Evolutionary conservation across 2,797 vertebrate genomes (phyloP).

Genomic region (Danio aesculapii): DNA sequence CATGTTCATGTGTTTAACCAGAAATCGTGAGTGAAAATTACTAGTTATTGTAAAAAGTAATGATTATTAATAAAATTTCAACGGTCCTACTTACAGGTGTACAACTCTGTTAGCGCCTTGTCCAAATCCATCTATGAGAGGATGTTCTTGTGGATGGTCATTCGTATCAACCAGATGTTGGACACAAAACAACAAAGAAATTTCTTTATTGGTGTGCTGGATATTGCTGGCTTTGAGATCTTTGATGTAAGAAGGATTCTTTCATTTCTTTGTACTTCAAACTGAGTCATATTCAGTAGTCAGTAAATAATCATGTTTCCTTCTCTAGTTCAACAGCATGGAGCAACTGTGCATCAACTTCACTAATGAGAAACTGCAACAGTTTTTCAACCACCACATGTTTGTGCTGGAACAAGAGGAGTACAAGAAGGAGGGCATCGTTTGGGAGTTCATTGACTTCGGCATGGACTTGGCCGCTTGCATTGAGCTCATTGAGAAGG

Average conservation of each 20-base stretch:
- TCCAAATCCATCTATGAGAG: constrained; percentile 89
- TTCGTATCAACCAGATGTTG: constrained; percentile 91
- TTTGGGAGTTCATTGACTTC: constrained; percentile 65
- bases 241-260: constrained; percentile 82
- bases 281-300: not conserved
- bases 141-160: constrained; percentile 96
- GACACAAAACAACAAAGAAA: constrained; percentile 91
- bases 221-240: constrained; percentile 94
- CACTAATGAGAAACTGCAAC: constrained; percentile 87
- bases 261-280: not conserved
- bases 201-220: constrained; percentile 90
- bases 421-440: constrained; percentile 81
- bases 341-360: constrained; percentile 89
- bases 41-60: not conserved
- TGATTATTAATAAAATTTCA: too few relatives aligned
- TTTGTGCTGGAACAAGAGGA: constrained; percentile 74
- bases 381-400: constrained; percentile 85
- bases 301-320: not conserved
- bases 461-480: constrained; percentile 64
- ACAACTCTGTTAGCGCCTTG: constrained; percentile 86
- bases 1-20: not conserved
- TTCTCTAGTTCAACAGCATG: constrained; percentile 70
- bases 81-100: constrained; percentile 74
- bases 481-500: constrained; percentile 70
- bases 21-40: not conserved